phyloP scores from a whole-genome alignment of 2,113 vertebrate genomes.

The Gavialis gangeticus region DNA sequence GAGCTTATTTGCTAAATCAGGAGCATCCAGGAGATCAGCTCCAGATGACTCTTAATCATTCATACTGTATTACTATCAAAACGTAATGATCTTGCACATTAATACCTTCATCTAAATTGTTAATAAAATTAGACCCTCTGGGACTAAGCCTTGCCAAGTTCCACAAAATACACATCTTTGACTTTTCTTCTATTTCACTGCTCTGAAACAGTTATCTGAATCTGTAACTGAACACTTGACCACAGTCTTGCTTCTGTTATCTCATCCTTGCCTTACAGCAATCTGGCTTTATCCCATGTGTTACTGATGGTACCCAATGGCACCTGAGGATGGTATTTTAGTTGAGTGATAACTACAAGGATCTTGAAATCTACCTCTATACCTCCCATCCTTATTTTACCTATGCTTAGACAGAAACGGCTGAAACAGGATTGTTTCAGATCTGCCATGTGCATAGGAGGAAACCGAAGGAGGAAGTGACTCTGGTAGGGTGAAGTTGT shows the following conservation, averaged over 20 bases:
- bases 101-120: conserved; percentile 16
- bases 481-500: too few species aligned
- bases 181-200: conserved; percentile 21
- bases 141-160: background rate
- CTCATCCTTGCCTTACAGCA: conserved; percentile 1
- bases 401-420: conserved; percentile 33
- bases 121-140: conserved; percentile 22
- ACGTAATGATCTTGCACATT: background rate
- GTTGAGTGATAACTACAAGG: conserved; percentile 3
- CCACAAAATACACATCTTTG: background rate
- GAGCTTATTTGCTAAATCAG: conserved; percentile 28
- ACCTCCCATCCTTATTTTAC: background rate
- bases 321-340: background rate
- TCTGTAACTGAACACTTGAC: conserved; percentile 25
- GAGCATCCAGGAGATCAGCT: background rate
- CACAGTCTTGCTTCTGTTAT: background rate
- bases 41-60: conserved; percentile 33
- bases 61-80: conserved; percentile 19
- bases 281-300: background rate
- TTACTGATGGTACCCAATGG: background rate
- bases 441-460: conserved; percentile 9
- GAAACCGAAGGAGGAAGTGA: conserved; percentile 56
- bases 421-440: background rate
- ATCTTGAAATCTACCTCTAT: conserved; percentile 33
- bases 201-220: background rate